Conservation (phyloP, 2,113 vertebrate species). For the Neodontobutis hainanensis region DNA sequence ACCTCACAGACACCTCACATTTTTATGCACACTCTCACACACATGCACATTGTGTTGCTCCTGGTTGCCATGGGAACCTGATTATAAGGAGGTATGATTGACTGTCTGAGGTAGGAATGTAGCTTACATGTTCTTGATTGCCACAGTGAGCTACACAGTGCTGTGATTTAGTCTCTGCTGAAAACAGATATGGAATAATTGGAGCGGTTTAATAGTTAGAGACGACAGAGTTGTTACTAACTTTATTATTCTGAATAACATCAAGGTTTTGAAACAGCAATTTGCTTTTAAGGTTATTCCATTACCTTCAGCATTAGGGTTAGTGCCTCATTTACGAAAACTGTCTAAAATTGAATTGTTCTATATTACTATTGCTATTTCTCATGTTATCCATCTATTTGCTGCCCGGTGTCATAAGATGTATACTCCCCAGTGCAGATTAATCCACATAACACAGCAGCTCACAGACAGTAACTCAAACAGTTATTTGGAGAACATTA, state of each 20-base stretch:
- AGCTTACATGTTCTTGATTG: constrained; percentile 32
- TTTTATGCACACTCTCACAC: constrained; percentile 19
- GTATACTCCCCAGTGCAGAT: too few species aligned
- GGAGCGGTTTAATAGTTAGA: background rate
- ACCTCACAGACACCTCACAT: constrained; percentile 15
- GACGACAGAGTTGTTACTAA: background rate
- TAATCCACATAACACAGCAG: too few species aligned
- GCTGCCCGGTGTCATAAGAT: too few species aligned
- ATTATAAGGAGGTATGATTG: constrained; percentile 50
- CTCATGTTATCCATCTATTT: too few species aligned
- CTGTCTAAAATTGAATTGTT: too few species aligned
- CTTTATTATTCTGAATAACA: background rate
- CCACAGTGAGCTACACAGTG: constrained; percentile 18
- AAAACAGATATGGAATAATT: background rate
- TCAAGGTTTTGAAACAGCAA: background rate
- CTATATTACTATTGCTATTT: too few species aligned
- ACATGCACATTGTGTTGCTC: constrained; percentile 9
- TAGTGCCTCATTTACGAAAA: too few species aligned
- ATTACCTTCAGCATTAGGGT: too few species aligned
- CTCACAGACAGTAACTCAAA: too few species aligned
- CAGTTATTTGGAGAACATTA: too few species aligned
- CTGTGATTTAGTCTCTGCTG: constrained; percentile 24
- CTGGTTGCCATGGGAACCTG: constrained; percentile 61
- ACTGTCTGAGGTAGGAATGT: constrained; percentile 30
- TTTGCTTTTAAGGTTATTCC: too few species aligned